phyloP scores from a whole-genome alignment of 2,888 invertebrate species.

The Eugnorisma glareosa region DNA sequence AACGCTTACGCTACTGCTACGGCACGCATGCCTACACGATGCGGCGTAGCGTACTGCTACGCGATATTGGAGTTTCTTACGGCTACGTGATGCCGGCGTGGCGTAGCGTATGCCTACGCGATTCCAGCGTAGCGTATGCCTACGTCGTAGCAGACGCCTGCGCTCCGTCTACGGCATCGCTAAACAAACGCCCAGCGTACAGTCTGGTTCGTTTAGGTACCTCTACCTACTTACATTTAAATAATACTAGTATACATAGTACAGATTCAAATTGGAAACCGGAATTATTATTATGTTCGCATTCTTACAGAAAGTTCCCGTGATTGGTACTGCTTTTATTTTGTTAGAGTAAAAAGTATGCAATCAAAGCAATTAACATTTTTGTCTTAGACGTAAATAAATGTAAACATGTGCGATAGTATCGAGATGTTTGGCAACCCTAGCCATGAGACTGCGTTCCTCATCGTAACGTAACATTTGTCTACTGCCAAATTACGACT shows the following conservation, averaged over 20 bases:
- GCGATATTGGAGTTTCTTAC: slow-evolving; percentile 3
- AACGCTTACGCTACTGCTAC: slow-evolving; percentile 18
- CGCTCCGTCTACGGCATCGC: slow-evolving; percentile 20
- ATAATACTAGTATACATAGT: too few species aligned
- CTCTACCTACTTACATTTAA: not conserved
- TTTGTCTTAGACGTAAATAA: slow-evolving; percentile 1
- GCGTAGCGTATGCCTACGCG: not conserved
- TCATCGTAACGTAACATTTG: slow-evolving; percentile 72
- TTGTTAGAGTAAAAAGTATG: not conserved
- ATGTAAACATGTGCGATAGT: slow-evolving; percentile 17
- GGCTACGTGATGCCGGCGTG: not conserved
- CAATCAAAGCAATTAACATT: not conserved
- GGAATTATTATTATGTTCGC: not conserved
- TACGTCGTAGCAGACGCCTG: slow-evolving; percentile 19
- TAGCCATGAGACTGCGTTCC: slow-evolving; percentile 55
- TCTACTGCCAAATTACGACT: slow-evolving; percentile 75
- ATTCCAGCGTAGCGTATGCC: not conserved
- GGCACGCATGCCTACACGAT: not conserved
- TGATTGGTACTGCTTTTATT: not conserved
- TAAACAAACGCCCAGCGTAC: slow-evolving; percentile 3
- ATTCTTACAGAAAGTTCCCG: not conserved
- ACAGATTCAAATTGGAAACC: not conserved
- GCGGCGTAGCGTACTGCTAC: not conserved
- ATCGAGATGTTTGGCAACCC: slow-evolving; percentile 55
- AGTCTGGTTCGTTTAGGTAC: not conserved